These are phyloP conservation scores for Thymallus thymallus DNA, from an alignment of 2,113 vertebrate species.

Conservation along the genomic window DNA sequence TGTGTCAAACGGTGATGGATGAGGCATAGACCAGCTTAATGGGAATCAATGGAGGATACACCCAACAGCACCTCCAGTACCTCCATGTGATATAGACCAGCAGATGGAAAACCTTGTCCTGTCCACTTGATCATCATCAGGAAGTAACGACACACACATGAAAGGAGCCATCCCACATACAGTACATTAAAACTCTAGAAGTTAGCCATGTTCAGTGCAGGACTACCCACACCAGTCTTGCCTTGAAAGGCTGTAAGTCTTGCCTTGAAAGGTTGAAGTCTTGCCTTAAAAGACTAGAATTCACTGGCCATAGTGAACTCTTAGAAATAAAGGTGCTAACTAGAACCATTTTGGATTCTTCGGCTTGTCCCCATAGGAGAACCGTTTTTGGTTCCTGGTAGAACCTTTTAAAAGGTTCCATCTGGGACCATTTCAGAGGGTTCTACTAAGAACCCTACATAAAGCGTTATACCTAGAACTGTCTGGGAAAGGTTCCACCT, in stretches of 20 bases:
- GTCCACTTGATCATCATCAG: not conserved
- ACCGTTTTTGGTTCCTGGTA: no score
- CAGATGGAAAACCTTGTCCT: not conserved
- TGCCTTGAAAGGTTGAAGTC: not conserved
- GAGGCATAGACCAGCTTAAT: conserved; percentile 1
- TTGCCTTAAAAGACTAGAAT: not conserved
- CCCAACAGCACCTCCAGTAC: not conserved
- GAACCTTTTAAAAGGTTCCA: no score
- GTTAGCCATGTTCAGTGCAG: not conserved
- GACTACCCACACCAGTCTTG: not conserved
- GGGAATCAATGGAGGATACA: not conserved
- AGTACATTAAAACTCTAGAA: not conserved
- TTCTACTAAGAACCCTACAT: no score
- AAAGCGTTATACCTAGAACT: no score
- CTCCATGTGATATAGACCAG: not conserved
- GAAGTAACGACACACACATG: not conserved
- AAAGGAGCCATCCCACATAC: not conserved
- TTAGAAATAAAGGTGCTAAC: no score
- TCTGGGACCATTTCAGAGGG: no score
- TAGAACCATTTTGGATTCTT: no score
- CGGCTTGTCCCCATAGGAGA: no score
- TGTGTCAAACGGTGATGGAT: conserved; percentile 9
- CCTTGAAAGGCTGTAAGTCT: not conserved
- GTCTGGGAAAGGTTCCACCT: no score
- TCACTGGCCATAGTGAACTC: not conserved